Conservation (phyloP, 1,140 invertebrate species). For the Magallana angulata region DNA sequence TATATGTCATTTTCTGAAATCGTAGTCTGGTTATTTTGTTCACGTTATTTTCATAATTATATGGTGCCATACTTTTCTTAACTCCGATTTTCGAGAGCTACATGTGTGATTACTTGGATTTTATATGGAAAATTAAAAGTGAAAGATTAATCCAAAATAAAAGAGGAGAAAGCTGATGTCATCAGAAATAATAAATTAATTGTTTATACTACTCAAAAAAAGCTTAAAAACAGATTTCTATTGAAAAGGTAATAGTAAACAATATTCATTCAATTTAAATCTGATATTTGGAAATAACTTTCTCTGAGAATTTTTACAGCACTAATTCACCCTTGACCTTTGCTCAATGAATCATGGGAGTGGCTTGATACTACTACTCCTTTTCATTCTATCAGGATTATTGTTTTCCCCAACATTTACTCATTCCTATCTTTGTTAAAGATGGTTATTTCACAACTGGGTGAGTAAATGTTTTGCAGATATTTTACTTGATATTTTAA, state of each 20-base stretch:
- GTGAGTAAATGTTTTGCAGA: background rate
- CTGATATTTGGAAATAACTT: too few species aligned
- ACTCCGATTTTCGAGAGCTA: slow-evolving; percentile 30
- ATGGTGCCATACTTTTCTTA: slow-evolving; percentile 17
- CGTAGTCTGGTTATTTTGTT: background rate
- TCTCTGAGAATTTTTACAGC: too few species aligned
- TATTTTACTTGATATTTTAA: too few species aligned
- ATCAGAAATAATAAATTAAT: background rate
- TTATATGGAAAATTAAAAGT: background rate
- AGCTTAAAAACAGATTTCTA: too few species aligned
- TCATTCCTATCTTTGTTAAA: background rate
- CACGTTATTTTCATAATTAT: slow-evolving; percentile 35
- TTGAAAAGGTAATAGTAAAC: too few species aligned
- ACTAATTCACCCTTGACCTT: too few species aligned
- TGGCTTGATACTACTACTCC: background rate
- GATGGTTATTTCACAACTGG: slow-evolving; percentile 6
- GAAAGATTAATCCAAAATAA: too few species aligned
- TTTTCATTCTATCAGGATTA: background rate
- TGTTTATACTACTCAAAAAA: too few species aligned
- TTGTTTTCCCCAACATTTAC: background rate
- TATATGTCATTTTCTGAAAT: background rate
- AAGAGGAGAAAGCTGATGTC: background rate
- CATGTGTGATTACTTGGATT: background rate
- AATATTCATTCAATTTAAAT: too few species aligned
- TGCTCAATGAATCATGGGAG: background rate